phyloP scores from a whole-genome alignment of 2,797 vertebrate genomes.

The Alectoris magna region DNA sequence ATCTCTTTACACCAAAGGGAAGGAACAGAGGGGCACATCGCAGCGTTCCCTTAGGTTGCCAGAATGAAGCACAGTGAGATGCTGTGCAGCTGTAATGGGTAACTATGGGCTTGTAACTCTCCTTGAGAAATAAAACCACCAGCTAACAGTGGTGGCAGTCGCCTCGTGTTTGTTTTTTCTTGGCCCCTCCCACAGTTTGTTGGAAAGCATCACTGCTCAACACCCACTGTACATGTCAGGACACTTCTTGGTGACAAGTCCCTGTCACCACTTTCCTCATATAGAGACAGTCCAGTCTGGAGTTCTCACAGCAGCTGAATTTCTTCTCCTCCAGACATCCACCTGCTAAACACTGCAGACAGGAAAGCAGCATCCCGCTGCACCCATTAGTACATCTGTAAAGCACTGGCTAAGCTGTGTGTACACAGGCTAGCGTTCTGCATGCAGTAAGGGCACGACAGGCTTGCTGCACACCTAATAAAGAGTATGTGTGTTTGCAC shows the following conservation, averaged over 20 bases:
- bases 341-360: neutral
- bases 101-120: neutral
- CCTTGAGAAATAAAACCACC: neutral
- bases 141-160: neutral
- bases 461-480: neutral
- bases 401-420: neutral
- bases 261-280: neutral
- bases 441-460: accelerated
- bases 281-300: neutral
- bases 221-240: neutral
- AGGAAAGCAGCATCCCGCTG: neutral
- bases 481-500: neutral
- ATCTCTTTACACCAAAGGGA: neutral
- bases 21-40: neutral
- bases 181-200: neutral
- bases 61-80: neutral
- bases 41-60: neutral
- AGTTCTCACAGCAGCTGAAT: neutral
- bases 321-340: neutral
- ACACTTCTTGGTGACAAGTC: neutral
- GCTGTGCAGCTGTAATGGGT: neutral
- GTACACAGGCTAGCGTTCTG: neutral
- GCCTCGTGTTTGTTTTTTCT: neutral
- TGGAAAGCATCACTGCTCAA: neutral
- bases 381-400: accelerated